A percentile compares a stretch with the other conserved stretches of the same genome.
Evolutionary conservation across 1,140 invertebrate genomes (phyloP).

Genomic region (Andricus grossulariae): DNA sequence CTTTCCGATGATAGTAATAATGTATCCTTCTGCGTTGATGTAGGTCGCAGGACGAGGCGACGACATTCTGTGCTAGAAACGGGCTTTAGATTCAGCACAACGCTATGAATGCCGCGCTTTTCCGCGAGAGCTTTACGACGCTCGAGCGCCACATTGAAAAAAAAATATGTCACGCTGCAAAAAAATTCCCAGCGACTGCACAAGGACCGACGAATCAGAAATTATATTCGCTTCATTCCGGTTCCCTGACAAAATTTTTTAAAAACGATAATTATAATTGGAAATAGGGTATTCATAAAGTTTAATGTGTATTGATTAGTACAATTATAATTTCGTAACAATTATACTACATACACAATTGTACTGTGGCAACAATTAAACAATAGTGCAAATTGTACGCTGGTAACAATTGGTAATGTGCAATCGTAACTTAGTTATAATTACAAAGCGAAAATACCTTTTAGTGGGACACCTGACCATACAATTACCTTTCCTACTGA

Average conservation of each 20-base stretch:
- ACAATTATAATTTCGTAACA: too few species aligned
- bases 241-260: background rate
- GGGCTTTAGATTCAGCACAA: constrained; percentile 29
- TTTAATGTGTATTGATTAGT: too few species aligned
- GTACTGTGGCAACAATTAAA: too few species aligned
- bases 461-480: too few species aligned
- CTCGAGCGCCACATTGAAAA: background rate
- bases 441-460: too few species aligned
- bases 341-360: too few species aligned
- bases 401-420: too few species aligned
- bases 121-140: background rate
- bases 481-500: too few species aligned
- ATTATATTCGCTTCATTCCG: background rate
- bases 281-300: too few species aligned
- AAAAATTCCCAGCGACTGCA: background rate
- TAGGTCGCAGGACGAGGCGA: constrained; percentile 52
- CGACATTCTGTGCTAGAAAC: constrained; percentile 45
- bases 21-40: constrained; percentile 52
- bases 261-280: too few species aligned
- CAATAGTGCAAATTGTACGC: too few species aligned
- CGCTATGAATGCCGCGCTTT: constrained; percentile 12
- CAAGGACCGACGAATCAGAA: background rate
- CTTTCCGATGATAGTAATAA: constrained; percentile 55
- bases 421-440: too few species aligned
- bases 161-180: constrained; percentile 9